These are phyloP conservation scores for Helleia helle DNA, from an alignment of 2,888 invertebrate genomes.

Conservation along the genomic window DNA sequence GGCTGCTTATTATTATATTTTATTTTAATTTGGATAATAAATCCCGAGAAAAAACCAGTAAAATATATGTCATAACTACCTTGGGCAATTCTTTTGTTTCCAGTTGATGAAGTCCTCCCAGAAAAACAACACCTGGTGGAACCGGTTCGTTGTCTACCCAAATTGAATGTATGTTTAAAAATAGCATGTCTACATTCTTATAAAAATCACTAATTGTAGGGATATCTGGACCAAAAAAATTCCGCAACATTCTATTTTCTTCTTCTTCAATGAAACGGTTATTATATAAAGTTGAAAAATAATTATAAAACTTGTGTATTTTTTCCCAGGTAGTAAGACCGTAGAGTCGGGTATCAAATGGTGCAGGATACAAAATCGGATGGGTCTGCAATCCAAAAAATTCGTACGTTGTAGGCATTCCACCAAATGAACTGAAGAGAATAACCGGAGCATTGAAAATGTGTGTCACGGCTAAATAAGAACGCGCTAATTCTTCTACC, in stretches of 20 bases:
- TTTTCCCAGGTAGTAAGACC: not conserved
- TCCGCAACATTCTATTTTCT: not conserved
- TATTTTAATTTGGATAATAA: constrained; percentile 27
- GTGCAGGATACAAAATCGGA: constrained; percentile 2
- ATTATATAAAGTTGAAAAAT: not conserved
- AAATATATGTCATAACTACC: not conserved
- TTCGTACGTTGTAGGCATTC: not conserved
- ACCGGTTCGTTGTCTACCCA: constrained; percentile 11
- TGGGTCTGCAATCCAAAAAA: constrained; percentile 4
- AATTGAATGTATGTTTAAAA: not conserved
- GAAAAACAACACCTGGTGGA: not conserved
- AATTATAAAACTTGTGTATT: not conserved
- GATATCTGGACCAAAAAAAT: not conserved
- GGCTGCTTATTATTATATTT: constrained; percentile 39
- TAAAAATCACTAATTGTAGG: constrained; percentile 3
- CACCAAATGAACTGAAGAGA: constrained; percentile 6
- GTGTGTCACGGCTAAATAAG: not conserved
- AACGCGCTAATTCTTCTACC: not conserved
- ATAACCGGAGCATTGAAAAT: constrained; percentile 6
- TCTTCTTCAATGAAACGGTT: not conserved
- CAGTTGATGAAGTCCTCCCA: constrained; percentile 6
- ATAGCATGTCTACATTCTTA: constrained; percentile 8
- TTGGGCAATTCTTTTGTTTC: not conserved
- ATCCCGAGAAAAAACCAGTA: too few relatives aligned
- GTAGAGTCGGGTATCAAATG: not conserved